Conservation (phyloP, 1,140 invertebrate genomes). For the Tenebrio molitor region DNA sequence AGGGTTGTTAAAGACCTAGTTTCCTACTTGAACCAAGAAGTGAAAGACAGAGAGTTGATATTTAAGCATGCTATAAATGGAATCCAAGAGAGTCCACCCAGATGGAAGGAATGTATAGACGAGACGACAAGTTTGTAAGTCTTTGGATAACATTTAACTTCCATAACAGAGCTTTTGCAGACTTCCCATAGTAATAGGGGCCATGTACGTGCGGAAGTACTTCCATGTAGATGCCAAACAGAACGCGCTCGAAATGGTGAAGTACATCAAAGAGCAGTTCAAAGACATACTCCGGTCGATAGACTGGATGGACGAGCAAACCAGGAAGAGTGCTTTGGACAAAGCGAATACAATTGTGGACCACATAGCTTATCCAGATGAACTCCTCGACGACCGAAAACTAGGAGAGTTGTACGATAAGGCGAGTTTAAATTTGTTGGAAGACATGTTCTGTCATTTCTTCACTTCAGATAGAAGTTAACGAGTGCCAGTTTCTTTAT, state of each 20-base stretch:
- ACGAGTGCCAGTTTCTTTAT: slow-evolving; percentile 44
- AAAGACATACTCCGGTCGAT: slow-evolving; percentile 67
- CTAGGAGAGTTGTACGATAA: slow-evolving; percentile 56
- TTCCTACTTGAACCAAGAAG: slow-evolving; percentile 80
- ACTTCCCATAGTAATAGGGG: slow-evolving; percentile 33
- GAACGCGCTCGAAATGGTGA: slow-evolving; percentile 73
- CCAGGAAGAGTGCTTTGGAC: slow-evolving; percentile 63
- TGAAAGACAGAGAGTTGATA: slow-evolving; percentile 78
- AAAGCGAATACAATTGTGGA: slow-evolving; percentile 65
- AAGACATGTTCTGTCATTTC: neutral
- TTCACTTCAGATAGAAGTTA: slow-evolving; percentile 46
- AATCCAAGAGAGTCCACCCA: slow-evolving; percentile 79
- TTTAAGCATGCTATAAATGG: slow-evolving; percentile 83
- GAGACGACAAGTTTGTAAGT: slow-evolving; percentile 70
- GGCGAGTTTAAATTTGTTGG: neutral
- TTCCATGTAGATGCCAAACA: slow-evolving; percentile 67
- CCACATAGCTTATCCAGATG: slow-evolving; percentile 68
- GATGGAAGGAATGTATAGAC: slow-evolving; percentile 91
- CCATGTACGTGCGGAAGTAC: slow-evolving; percentile 66
- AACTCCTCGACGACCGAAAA: slow-evolving; percentile 66
- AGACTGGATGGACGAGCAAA: slow-evolving; percentile 73
- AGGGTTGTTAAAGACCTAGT: slow-evolving; percentile 80
- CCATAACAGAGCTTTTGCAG: neutral
- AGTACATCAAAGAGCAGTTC: slow-evolving; percentile 68
- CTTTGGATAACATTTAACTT: neutral